phyloP scores from a whole-genome alignment of 92 coral and sea anemone species.

The Umimayanthus chanpuru region DNA sequence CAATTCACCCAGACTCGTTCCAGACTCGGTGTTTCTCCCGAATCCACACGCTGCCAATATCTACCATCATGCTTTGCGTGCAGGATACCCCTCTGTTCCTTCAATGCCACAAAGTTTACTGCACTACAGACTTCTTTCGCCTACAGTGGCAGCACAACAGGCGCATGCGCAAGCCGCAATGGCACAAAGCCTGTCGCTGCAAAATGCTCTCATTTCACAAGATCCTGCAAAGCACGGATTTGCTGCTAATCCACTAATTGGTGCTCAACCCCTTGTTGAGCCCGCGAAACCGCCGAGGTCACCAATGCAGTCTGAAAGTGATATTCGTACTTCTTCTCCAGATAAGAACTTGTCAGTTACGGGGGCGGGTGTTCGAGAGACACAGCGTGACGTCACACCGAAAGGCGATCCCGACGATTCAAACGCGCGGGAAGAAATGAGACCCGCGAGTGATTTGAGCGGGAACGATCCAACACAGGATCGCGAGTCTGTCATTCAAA shows the following conservation, averaged over 20 bases:
- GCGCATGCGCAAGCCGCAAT: conserved; percentile 50
- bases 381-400: conserved; percentile 41
- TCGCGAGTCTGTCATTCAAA: conserved; percentile 72
- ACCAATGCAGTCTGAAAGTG: conserved; percentile 36
- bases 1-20: conserved; percentile 74
- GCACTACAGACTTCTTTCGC: conserved; percentile 79
- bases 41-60: conserved; percentile 73
- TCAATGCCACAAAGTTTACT: conserved; percentile 70
- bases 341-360: conserved; percentile 36
- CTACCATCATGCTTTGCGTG: conserved; percentile 86
- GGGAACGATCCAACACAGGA: conserved; percentile 39
- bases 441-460: conserved; percentile 26
- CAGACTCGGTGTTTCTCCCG: conserved; percentile 76
- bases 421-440: conserved; percentile 43
- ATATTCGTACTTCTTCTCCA: conserved; percentile 17
- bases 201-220: conserved; percentile 64
- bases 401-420: conserved; percentile 20
- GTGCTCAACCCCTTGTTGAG: conserved; percentile 7
- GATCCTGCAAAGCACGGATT: conserved; percentile 56
- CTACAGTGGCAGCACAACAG: conserved; percentile 57
- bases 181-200: conserved; percentile 67
- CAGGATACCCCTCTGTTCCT: conserved; percentile 53
- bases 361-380: conserved; percentile 41
- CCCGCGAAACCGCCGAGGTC: conserved; percentile 12
- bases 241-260: conserved; percentile 20